phyloP scores from a whole-genome alignment of 2,113 vertebrate genomes.

The Odontophorus gujanensis region DNA sequence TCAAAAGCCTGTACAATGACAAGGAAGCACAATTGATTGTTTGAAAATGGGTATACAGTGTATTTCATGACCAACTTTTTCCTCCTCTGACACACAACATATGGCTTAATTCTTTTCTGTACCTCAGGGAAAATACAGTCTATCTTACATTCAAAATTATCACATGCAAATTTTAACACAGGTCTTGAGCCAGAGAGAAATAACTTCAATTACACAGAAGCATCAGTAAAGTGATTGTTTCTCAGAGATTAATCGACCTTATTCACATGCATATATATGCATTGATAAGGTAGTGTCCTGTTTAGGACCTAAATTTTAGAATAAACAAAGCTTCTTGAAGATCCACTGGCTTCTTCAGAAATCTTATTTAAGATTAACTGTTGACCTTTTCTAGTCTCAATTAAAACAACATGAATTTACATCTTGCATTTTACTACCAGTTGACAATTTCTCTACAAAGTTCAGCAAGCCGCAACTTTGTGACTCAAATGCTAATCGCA shows the following conservation, averaged over 20 bases:
- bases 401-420: conserved; percentile 23
- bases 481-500: conserved; percentile 12
- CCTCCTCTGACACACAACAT: not conserved
- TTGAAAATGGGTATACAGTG: not conserved
- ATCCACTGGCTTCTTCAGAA: not conserved
- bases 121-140: not conserved
- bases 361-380: conserved; percentile 20
- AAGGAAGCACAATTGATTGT: not conserved
- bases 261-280: conserved; percentile 40
- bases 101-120: conserved; percentile 17
- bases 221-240: conserved; percentile 17
- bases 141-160: conserved; percentile 4
- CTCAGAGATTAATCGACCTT: conserved; percentile 26
- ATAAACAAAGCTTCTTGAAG: conserved; percentile 15
- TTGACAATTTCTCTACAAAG: conserved; percentile 2
- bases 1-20: not conserved
- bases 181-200: not conserved
- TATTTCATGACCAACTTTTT: not conserved
- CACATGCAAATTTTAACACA: not conserved
- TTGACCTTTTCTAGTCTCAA: conserved; percentile 22
- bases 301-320: conserved; percentile 18
- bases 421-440: not conserved
- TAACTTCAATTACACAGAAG: conserved; percentile 8
- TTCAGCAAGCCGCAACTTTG: not conserved
- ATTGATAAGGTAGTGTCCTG: not conserved